Evolutionary conservation across 2,888 invertebrate species (phyloP), one percentile per base, ranked within the genome.

Genomic region (Meghimatium bilineatum): DNA sequence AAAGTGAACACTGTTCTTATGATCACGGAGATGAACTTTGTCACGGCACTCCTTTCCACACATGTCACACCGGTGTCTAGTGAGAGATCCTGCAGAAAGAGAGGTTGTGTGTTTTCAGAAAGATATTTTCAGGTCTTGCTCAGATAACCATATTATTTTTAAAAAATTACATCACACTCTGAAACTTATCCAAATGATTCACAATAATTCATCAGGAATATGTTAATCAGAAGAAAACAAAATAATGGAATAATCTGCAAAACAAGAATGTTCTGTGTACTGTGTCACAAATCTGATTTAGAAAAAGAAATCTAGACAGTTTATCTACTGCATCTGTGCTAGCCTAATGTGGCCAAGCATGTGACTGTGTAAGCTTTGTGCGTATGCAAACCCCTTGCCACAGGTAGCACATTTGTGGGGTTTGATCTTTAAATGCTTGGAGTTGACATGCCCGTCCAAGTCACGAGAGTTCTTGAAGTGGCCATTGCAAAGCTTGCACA

Each of bases 381-480:
- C 56, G 71, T 83, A 83, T 12, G 83, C 83, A 79, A 79, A 83
- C 17, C 79, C 83, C 38, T 83, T 83, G 17, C 79, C 79, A 83
- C 83, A 83, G 32, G 60, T 67, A 6, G 12, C 49, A 79, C 83
- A 83, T 29, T 60, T 44, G 32, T 83, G 79, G 32, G 83, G 83
- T 74, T 79, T 83, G 29, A 78, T 67, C 36, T 77, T 77, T 72
- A 63, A 79, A 66, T 83, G 83, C 78, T 74, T 71, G 67, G 74
- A 38, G 63, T 83, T 83, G 60, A 83, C 63, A 66, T 83, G 83
- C 60, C 83, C 83, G 56, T 83, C 79, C 78, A 79, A 63, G 63
- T 83, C 83, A 52, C 82, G 75, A 52, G 75, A 76, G 76, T 75
- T 76, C 82, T 77, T 82, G 82, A 77, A 82, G 49, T 75, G 44